These are phyloP conservation scores for Sminthurides aquaticus DNA, from an alignment of 2,888 invertebrate genomes.

Conservation along the genomic window DNA sequence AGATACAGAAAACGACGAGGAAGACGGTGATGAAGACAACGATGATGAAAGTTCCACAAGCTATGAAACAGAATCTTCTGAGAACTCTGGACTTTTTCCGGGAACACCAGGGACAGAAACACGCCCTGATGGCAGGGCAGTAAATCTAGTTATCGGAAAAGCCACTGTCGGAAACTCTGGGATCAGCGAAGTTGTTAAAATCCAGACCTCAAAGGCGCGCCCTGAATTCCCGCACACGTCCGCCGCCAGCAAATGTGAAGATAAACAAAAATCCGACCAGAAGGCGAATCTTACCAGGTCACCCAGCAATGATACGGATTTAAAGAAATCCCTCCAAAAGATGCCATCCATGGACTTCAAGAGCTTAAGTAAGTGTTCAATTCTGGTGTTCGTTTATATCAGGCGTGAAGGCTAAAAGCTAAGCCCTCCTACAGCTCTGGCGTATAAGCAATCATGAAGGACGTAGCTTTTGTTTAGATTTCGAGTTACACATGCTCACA, in stretches of 20 bases:
- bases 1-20: conserved; percentile 18
- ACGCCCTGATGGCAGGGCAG: background rate
- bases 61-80: conserved; percentile 8
- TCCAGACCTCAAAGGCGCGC: too few species aligned
- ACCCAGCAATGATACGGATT: too few species aligned
- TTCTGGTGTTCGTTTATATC: too few species aligned
- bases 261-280: too few species aligned
- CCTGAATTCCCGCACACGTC: too few species aligned
- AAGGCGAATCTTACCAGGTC: too few species aligned
- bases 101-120: background rate
- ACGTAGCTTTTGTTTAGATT: too few species aligned
- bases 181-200: conserved; percentile 9
- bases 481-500: too few species aligned
- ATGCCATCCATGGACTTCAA: conserved; percentile 42
- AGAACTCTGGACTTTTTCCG: background rate
- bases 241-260: too few species aligned
- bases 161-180: background rate
- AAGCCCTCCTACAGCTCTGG: too few species aligned
- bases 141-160: background rate
- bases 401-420: background rate
- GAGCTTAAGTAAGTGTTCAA: conserved; percentile 17
- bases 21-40: conserved; percentile 14
- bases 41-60: conserved; percentile 7
- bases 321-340: conserved; percentile 33
- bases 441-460: too few species aligned